These are phyloP conservation scores for Mnemiopsis leidyi DNA, from an alignment of 37 sponge, comb jelly and placozoan genomes.

Conservation along the genomic window DNA sequence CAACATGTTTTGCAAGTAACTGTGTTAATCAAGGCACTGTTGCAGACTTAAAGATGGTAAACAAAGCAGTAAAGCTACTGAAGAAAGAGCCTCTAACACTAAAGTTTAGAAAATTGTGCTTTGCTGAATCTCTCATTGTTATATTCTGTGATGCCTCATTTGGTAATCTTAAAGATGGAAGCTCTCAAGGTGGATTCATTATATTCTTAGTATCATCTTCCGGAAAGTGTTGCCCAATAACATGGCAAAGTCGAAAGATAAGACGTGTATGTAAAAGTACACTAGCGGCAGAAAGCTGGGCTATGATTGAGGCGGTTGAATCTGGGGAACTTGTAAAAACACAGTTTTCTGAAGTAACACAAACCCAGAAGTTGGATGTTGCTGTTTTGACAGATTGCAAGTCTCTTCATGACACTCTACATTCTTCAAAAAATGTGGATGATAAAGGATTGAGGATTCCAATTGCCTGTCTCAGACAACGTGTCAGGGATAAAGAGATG, in stretches of 20 bases:
- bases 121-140: background rate
- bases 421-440: conserved; percentile 11
- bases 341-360: background rate
- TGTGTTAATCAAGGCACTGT: background rate
- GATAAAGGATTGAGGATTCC: conserved; percentile 19
- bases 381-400: conserved; percentile 12
- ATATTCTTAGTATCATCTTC: background rate
- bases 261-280: background rate
- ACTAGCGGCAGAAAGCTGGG: conserved; percentile 13
- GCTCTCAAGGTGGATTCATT: conserved; percentile 1
- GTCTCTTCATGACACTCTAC: background rate
- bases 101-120: background rate
- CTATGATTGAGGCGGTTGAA: conserved; percentile 2
- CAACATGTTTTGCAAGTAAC: background rate
- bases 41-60: background rate
- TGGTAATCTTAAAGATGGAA: background rate
- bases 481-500: background rate
- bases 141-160: background rate
- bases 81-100: background rate
- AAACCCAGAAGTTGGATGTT: background rate
- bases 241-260: conserved; percentile 1
- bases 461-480: background rate
- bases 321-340: background rate
- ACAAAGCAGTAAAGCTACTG: background rate
- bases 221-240: conserved; percentile 4